Evolutionary conservation across 2,113 vertebrate species (phyloP).

Genomic region (Sander lucioperca): DNA sequence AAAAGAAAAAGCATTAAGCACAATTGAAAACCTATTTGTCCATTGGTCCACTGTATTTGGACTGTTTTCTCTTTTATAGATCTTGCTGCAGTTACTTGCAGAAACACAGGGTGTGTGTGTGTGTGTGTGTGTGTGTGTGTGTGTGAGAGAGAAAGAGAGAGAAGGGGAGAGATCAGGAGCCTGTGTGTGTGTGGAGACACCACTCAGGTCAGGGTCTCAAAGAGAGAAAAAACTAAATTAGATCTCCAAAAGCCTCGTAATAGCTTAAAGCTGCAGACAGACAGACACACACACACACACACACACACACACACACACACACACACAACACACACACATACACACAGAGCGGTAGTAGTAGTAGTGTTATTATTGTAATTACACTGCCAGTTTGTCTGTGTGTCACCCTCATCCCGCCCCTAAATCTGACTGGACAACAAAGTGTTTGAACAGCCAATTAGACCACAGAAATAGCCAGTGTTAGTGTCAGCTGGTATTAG

Average conservation of each 20-base stretch:
- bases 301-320: slow-evolving; percentile 23
- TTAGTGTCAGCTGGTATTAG: slow-evolving; percentile 66
- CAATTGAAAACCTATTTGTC: not conserved
- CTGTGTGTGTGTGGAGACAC: slow-evolving; percentile 14
- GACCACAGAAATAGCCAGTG: slow-evolving; percentile 48
- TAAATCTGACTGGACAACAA: slow-evolving; percentile 81
- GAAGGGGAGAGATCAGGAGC: no score
- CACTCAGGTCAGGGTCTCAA: slow-evolving; percentile 72
- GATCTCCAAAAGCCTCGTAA: slow-evolving; percentile 73
- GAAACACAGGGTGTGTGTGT: slow-evolving; percentile 34
- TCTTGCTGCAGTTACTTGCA: slow-evolving; percentile 17
- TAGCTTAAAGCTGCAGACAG: slow-evolving; percentile 81
- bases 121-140: slow-evolving; percentile 4
- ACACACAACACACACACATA: slow-evolving; percentile 36
- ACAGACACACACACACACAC: slow-evolving; percentile 32
- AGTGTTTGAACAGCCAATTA: slow-evolving; percentile 76
- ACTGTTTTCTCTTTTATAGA: not conserved
- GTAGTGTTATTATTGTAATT: slow-evolving; percentile 80
- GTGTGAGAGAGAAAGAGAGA: no score
- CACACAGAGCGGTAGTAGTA: slow-evolving; percentile 43
- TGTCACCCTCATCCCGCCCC: slow-evolving; percentile 64
- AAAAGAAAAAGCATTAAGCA: not conserved
- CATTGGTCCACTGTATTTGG: not conserved
- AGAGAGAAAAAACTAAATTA: slow-evolving; percentile 59
- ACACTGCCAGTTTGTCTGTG: slow-evolving; percentile 80